These are phyloP conservation scores for Physocephala rufipes DNA, from an alignment of 2,888 invertebrate species.

Conservation along the genomic window DNA sequence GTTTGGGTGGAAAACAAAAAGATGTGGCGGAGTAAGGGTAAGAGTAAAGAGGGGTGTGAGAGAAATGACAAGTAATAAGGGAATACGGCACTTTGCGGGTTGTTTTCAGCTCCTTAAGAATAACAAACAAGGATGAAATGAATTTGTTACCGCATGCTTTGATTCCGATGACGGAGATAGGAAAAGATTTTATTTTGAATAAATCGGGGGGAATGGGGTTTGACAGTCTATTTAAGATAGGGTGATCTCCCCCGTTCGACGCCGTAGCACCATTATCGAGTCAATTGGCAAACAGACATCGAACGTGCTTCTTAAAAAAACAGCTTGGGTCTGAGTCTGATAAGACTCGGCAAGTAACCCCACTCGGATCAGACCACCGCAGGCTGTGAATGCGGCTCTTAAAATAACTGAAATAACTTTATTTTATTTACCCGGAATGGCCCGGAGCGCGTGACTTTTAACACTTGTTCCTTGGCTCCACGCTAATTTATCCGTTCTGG, in stretches of 20 bases:
- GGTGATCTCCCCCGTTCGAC: slow-evolving; percentile 34
- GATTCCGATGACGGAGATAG: not conserved
- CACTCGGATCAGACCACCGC: not conserved
- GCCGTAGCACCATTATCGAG: slow-evolving; percentile 55
- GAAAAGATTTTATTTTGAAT: not conserved
- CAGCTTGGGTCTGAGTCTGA: slow-evolving; percentile 31
- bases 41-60: not conserved
- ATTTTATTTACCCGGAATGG: slow-evolving; percentile 38
- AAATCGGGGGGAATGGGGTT: not conserved
- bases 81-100: slow-evolving; percentile 60
- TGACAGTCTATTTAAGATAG: not conserved
- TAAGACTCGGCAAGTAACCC: not conserved
- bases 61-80: not conserved
- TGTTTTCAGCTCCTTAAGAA: slow-evolving; percentile 64
- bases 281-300: slow-evolving; percentile 50
- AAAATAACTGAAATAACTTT: slow-evolving; percentile 35
- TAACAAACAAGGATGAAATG: slow-evolving; percentile 64
- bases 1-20: too few relatives aligned
- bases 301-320: slow-evolving; percentile 37
- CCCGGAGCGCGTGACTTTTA: slow-evolving; percentile 58
- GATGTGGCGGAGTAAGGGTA: too few relatives aligned
- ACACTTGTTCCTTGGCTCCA: slow-evolving; percentile 51
- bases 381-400: not conserved
- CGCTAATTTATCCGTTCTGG: slow-evolving; percentile 58
- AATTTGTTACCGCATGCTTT: slow-evolving; percentile 46